Percentiles rank a stretch among this genome's conserved stretches.
These are phyloP conservation scores for Dryocosmus kuriphilus DNA, from an alignment of 2,888 invertebrate genomes.

Conservation along the genomic window DNA sequence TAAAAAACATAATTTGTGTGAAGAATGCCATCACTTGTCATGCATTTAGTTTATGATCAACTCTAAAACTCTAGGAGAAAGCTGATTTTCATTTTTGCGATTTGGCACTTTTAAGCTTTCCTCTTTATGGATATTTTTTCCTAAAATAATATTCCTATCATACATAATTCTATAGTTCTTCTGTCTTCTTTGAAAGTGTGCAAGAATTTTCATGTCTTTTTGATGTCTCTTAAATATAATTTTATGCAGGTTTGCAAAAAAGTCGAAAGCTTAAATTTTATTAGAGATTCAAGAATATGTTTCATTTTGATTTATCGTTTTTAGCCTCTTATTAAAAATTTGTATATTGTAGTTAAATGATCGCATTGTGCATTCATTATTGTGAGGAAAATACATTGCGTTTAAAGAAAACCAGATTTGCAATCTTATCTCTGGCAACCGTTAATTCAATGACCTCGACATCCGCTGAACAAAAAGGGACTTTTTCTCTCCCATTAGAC, in stretches of 20 bases:
- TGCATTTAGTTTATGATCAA: conserved; percentile 20
- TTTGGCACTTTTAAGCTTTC: background rate
- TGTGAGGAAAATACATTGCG: background rate
- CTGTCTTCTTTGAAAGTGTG: background rate
- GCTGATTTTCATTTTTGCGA: conserved; percentile 1
- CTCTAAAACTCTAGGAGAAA: conserved; percentile 16
- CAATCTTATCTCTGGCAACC: background rate
- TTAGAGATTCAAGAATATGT: too few species aligned
- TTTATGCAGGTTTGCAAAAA: background rate
- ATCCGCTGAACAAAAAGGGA: conserved; percentile 5
- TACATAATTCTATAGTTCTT: conserved; percentile 10
- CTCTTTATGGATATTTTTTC: background rate
- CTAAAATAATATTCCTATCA: background rate
- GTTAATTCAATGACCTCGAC: conserved; percentile 6
- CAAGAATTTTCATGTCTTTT: conserved; percentile 16
- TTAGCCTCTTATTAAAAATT: too few species aligned
- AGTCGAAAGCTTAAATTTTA: background rate
- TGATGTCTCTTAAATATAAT: conserved; percentile 20
- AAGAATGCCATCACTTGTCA: conserved; percentile 29
- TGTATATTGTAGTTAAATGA: too few species aligned
- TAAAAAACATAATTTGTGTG: conserved; percentile 33
- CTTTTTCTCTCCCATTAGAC: background rate
- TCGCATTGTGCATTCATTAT: background rate
- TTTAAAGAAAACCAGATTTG: background rate
- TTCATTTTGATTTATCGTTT: too few species aligned